Evolutionary conservation across 2,113 vertebrate species (phyloP), one percentile per base, ranked within the genome.

Genomic region (Pongo pygmaeus): DNA sequence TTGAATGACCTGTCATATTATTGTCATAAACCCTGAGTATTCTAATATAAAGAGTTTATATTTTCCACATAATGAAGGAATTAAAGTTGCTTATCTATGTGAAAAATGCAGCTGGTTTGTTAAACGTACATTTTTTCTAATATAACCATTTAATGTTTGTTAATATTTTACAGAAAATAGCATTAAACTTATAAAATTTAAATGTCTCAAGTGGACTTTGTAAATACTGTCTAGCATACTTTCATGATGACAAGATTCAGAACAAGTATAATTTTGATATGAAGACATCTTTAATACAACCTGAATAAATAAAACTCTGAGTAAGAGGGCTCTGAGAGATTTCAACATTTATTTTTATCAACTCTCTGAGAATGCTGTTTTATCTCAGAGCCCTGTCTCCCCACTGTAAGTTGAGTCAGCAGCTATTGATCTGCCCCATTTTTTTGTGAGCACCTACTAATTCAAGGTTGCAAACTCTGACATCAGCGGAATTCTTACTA

Each of bases 151-250:
- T 87, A 61, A 8, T 35, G 8, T 50, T 20, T 69, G 84, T 57
- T 83, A 23, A 67, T 86, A 78, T 75, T 85, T 92, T 13, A 86
- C 30, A 95, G n/a, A 84, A 91, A 50, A n/a, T 88, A 91, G 78
- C 32, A 89, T 75, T 86, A n/a, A 81, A 46, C 0, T 81, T 59
- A 52, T 22, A 61, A 88, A 75, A 80, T 50, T 32, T 61, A 57
- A 78, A 77, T n/a, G 9, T 77, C 46, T 84, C 27, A 64, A 64
- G 5, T 74, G 61, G 23, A 87, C 35, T 59, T 93, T 35, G 70
- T 92, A 77, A 81, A 93, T 89, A 88, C 52, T 83, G 38, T 20
- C 27, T 55, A 64, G 48, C 17, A 81, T 11, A 43, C 7, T 38
- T 92, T 88, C 46, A 67, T 30, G 35, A 87, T 72, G 40, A 52